Evolutionary conservation across 2,888 invertebrate species (phyloP), one percentile per base, ranked within the genome.

Genomic region (Caenorhabditis wallacei): DNA sequence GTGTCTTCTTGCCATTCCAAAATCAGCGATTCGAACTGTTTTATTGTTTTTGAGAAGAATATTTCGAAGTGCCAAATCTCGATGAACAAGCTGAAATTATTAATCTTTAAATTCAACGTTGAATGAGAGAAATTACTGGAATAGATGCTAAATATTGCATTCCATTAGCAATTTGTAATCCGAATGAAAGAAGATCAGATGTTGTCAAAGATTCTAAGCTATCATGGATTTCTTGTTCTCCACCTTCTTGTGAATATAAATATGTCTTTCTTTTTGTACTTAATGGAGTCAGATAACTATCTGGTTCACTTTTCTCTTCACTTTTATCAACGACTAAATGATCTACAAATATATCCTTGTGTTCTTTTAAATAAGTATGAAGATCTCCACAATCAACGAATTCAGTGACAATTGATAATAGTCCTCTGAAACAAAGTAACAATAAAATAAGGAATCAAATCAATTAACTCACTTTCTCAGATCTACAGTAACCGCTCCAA

Each of bases 81-180:
- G 94, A 92, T 98, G 98, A 82, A 98, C 97, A 92, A 86, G 80
- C 86, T 87, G 70, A 53, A 53, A 51, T 11, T 22, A 7, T 4
- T 3, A 26, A 8, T 30, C 4, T 10, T 18, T 0, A 56, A 35
- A 18, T 4, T 18, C 13, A 18, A 5, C 3, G 22, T 74, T n/a
- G 40, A 40, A 40, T 13, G 2, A 13, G 5, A 40, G 11, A 30
- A 26, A 94, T 94, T 93, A 96, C 96, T 93, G 96, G 95, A 93
- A 96, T 95, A 0, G 97, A 96, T 1, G 97, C 95, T 85, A 99
- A 94, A 93, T 98, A 98, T 86, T 98, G 96, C 98, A 99, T 98
- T 84, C 98, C 98, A 76, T 96, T 94, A 0, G 98, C 97, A 1
- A 98, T 96, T 94, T 98, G 98, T 92, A 96, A 97, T 1, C 97